These are phyloP conservation scores for Habropoda laboriosa DNA, from an alignment of 1,140 invertebrate genomes.

Conservation along the genomic window DNA sequence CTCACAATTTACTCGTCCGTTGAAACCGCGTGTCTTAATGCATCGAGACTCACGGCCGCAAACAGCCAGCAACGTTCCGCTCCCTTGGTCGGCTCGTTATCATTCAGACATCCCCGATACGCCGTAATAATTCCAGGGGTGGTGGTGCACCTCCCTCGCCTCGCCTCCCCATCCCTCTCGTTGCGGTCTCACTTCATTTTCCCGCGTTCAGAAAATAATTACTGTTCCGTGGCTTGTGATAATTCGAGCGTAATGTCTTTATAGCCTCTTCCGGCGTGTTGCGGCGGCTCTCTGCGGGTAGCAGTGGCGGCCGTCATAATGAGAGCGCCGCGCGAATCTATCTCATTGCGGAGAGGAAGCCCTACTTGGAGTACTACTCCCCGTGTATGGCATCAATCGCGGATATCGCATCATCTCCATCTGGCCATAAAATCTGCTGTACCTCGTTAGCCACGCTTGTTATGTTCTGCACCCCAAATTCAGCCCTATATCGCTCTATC, in stretches of 20 bases:
- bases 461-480: conserved; percentile 73
- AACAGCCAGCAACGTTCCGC: neutral
- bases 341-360: conserved; percentile 48
- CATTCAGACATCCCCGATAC: neutral
- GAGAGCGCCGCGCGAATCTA: conserved; percentile 55
- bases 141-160: neutral
- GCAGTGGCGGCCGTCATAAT: conserved; percentile 44
- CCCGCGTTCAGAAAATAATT: conserved; percentile 42
- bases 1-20: neutral
- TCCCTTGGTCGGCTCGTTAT: neutral
- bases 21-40: conserved; percentile 1
- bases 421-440: conserved; percentile 79
- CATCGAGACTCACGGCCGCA: neutral
- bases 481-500: conserved; percentile 30
- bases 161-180: too few relatives aligned
- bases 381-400: conserved; percentile 73
- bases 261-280: conserved; percentile 11
- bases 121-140: neutral
- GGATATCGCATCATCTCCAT: conserved; percentile 79
- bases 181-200: too few relatives aligned
- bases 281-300: conserved; percentile 24
- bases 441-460: conserved; percentile 80
- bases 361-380: conserved; percentile 33
- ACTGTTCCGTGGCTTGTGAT: conserved; percentile 32
- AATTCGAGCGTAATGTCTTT: conserved; percentile 54